Percentiles rank a stretch among this genome's conserved stretches.
phyloP scores from a whole-genome alignment of 92 coral and sea anemone species.

The Heliopora coerulea region DNA sequence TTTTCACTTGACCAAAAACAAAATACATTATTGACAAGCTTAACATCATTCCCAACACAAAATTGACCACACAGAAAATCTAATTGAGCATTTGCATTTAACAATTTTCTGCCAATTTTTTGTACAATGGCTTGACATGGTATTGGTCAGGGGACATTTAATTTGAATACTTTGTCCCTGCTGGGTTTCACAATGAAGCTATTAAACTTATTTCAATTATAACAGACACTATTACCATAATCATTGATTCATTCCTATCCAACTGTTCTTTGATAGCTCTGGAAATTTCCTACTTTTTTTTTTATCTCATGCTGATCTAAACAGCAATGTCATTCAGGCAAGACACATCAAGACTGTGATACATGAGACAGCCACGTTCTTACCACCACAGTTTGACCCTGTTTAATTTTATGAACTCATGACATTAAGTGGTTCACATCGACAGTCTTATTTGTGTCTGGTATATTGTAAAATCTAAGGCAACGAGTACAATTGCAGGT shows the following conservation, averaged over 20 bases:
- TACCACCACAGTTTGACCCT: background rate
- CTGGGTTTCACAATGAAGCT: constrained; percentile 29
- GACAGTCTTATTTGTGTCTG: background rate
- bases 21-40: background rate
- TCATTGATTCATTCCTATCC: background rate
- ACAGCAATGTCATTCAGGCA: background rate
- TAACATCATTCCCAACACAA: background rate
- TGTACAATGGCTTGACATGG: background rate
- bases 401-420: background rate
- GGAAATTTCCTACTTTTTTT: background rate
- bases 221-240: constrained; percentile 19
- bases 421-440: background rate
- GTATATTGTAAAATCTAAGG: background rate
- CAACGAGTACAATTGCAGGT: no score
- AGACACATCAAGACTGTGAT: background rate
- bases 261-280: constrained; percentile 1
- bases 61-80: background rate
- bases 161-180: no score
- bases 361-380: background rate
- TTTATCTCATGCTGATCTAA: background rate
- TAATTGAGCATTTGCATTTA: background rate
- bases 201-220: constrained; percentile 30
- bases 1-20: background rate
- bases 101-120: background rate
- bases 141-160: no score